Evolutionary conservation across 1,140 invertebrate genomes (phyloP).

Genomic region (Ladona fulva): DNA sequence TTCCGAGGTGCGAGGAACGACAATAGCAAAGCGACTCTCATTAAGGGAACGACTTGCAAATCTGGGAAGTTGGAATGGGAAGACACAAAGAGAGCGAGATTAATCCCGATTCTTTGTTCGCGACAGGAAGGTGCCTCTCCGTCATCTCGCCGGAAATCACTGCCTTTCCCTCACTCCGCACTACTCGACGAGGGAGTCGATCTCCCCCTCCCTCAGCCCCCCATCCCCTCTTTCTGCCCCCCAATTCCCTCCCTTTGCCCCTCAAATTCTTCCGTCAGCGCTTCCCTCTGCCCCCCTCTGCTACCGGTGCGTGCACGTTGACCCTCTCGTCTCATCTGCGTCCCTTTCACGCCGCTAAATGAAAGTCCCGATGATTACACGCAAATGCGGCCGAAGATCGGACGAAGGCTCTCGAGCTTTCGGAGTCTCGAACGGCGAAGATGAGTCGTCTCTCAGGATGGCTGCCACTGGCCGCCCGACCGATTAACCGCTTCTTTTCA

Average conservation of each 20-base stretch:
- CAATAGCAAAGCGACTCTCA: conserved; percentile 17
- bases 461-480: too few relatives aligned
- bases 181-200: background rate
- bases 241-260: background rate
- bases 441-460: too few relatives aligned
- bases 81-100: conserved; percentile 14
- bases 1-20: conserved; percentile 16
- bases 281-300: background rate
- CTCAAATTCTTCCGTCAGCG: background rate
- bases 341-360: background rate
- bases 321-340: background rate
- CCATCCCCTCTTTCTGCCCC: background rate
- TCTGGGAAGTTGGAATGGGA: conserved; percentile 14
- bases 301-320: background rate
- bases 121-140: conserved; percentile 15
- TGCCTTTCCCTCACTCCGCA: background rate
- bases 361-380: too few relatives aligned
- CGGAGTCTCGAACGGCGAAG: too few relatives aligned
- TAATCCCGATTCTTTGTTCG: conserved; percentile 16
- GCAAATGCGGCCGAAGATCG: too few relatives aligned
- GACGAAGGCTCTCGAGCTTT: too few relatives aligned
- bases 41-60: conserved; percentile 17
- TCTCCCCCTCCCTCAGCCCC: background rate
- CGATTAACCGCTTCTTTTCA: too few relatives aligned
- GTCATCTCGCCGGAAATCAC: conserved; percentile 17